Evolutionary conservation across 2,797 vertebrate species (phyloP).

Genomic region (Anisognathus igniventris): DNA sequence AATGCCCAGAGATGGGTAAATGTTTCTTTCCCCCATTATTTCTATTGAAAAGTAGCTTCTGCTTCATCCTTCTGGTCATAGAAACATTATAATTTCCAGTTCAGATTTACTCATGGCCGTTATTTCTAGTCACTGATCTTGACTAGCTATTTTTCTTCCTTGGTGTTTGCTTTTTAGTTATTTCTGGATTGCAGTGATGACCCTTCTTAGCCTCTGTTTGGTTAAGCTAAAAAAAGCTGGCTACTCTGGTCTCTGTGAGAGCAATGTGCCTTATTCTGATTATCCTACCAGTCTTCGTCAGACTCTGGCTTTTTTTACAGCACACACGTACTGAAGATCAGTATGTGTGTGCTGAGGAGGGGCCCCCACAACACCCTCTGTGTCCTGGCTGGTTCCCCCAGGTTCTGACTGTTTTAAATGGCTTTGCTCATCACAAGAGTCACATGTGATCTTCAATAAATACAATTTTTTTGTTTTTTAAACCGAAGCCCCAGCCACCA

Average conservation of each 20-base stretch:
- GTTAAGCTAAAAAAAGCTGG: neutral
- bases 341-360: neutral
- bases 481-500: neutral
- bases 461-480: neutral
- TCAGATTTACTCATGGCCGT: neutral
- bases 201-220: neutral
- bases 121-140: constrained; percentile 3
- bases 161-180: constrained; percentile 7
- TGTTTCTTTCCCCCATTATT: neutral
- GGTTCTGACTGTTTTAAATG: neutral
- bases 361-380: neutral
- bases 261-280: neutral
- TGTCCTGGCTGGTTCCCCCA: neutral
- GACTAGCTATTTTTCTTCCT: neutral
- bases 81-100: neutral
- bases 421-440: neutral
- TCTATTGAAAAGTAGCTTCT: neutral
- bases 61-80: neutral
- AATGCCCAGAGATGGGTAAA: neutral
- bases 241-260: neutral
- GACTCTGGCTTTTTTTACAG: neutral
- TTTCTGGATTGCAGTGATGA: constrained; percentile 18
- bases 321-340: neutral
- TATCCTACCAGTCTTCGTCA: neutral
- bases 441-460: constrained; percentile 4